Evolutionary conservation across 2,888 invertebrate species (phyloP), one percentile per base, ranked within the genome.

Genomic region (Plebejus argus): DNA sequence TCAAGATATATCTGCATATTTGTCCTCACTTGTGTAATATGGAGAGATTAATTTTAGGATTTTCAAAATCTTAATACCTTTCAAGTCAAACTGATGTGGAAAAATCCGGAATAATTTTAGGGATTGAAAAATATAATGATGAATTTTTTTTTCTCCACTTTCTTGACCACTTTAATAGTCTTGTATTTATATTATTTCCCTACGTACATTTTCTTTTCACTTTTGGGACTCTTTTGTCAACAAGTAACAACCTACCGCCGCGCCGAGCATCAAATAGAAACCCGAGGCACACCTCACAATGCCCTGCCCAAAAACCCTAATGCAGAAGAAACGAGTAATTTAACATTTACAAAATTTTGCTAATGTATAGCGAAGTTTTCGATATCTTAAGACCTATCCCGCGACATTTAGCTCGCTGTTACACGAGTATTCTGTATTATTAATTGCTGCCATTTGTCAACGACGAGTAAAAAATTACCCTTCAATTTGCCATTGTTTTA

Each of bases 1-100:
- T 77, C 35, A 53, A 77, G 79, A 80, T 75, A 15, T 66, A 66
- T 66, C 6, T 66, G 66, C 28, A 66, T 10, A 61, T 61, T 61
- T 61, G 20, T 61, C 23, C 10, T 61, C 10, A 23, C 61, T 12
- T 23, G 10, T 20, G 61, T 58, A 58, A 53, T 18, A 39, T 39
- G 0, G 0, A 8, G 53, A 53, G 4, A 53, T 18, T 15, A 53
- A 18, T 53, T 49, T 18, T 4, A 53, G 53, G 53, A 53, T 18
- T 5, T 49, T 49, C 3, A 0, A 49, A 49, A 15, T 45, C 15
- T 49, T 18, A 0, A 18, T 5, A 53, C 4, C 53, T 53, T 18
- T 18, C 53, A 15, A 49, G 15, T 15, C 12, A 2, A 12, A 45
- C 18, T 18, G 3, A 53, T 3, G 53, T 53, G 10, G 45, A 45